These are phyloP conservation scores for Cosmia pyralina DNA, from an alignment of 2,888 invertebrate genomes.

Conservation along the genomic window DNA sequence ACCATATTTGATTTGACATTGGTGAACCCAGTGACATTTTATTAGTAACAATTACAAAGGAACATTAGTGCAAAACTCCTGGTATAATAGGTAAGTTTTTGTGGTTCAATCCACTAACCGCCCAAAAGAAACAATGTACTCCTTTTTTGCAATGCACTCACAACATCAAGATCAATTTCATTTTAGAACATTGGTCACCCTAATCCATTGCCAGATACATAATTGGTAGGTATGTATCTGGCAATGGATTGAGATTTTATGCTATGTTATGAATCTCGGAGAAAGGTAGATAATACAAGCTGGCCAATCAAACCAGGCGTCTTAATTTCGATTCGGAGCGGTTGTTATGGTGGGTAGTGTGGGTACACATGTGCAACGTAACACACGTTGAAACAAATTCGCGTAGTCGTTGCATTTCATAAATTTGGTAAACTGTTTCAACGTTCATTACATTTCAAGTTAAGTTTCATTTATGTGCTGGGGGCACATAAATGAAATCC, in stretches of 20 bases:
- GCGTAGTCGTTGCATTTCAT: too few relatives aligned
- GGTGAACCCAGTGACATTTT: neutral
- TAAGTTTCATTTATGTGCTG: neutral
- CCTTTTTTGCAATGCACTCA: neutral
- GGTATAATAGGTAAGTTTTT: neutral
- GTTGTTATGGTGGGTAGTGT: neutral
- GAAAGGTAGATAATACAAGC: conserved; percentile 18
- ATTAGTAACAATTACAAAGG: too few relatives aligned
- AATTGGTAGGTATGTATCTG: too few relatives aligned
- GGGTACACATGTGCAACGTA: neutral
- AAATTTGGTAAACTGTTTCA: too few relatives aligned
- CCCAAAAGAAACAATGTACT: too few relatives aligned
- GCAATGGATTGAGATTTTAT: neutral
- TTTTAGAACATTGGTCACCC: neutral
- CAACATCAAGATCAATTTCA: neutral
- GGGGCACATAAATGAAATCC: neutral
- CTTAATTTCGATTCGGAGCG: neutral
- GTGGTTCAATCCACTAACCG: neutral
- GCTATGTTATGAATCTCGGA: neutral
- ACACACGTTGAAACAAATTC: too few relatives aligned
- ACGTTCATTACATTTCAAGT: neutral
- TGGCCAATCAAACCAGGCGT: neutral
- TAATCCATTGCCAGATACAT: too few relatives aligned
- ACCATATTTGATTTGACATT: neutral
- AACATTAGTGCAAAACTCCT: too few relatives aligned